These are phyloP conservation scores for Anthophora plumipes DNA, from an alignment of 2,888 invertebrate species.

Conservation along the genomic window DNA sequence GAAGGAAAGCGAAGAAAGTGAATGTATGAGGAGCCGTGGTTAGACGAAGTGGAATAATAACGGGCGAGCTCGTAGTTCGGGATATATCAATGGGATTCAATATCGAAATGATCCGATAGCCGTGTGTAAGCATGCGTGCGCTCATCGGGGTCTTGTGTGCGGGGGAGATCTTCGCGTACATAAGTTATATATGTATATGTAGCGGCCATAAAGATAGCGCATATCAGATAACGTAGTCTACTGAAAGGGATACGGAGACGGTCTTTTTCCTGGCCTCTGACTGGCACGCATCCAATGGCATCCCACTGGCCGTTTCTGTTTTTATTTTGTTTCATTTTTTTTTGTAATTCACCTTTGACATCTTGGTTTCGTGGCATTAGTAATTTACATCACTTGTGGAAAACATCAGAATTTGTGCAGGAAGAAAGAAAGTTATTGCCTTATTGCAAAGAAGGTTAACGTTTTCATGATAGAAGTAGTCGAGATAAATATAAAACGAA, in stretches of 20 bases:
- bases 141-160: constrained; percentile 39
- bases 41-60: constrained; percentile 67
- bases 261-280: constrained; percentile 18
- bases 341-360: constrained; percentile 12
- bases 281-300: constrained; percentile 48
- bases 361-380: background rate
- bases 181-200: constrained; percentile 64
- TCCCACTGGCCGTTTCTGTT: constrained; percentile 28
- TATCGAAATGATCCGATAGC: constrained; percentile 78
- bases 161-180: constrained; percentile 40
- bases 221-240: constrained; percentile 68
- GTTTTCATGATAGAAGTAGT: background rate
- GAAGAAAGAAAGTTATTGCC: too few relatives aligned
- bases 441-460: too few relatives aligned
- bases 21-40: constrained; percentile 49
- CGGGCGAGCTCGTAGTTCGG: constrained; percentile 56
- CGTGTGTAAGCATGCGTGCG: constrained; percentile 68
- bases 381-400: too few relatives aligned
- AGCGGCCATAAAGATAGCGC: constrained; percentile 79
- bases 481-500: background rate
- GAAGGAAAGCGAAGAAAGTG: constrained; percentile 37
- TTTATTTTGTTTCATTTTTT: too few relatives aligned
- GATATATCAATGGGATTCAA: constrained; percentile 77
- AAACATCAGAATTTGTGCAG: too few relatives aligned
- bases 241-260: constrained; percentile 44